Conservation (phyloP, 2,888 invertebrate genomes). For the Lordiphosa andalusiaca region DNA sequence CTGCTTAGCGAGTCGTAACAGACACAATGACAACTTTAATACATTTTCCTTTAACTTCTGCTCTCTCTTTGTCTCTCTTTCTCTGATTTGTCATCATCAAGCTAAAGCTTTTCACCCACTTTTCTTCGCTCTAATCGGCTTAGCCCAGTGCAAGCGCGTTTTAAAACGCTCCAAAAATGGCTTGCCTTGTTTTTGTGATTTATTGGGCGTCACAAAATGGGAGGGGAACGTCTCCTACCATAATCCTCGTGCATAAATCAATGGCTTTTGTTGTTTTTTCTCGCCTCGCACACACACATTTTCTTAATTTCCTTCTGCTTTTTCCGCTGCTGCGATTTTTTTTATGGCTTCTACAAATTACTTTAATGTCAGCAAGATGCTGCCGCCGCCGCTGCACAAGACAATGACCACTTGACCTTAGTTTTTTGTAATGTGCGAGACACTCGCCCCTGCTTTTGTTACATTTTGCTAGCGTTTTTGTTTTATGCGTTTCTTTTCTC, state of each 20-base stretch:
- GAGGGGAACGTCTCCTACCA: neutral
- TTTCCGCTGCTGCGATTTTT: slow-evolving; percentile 22
- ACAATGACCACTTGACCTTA: slow-evolving; percentile 61
- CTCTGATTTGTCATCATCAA: slow-evolving; percentile 23
- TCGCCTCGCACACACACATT: slow-evolving; percentile 19
- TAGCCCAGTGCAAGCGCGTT: slow-evolving; percentile 22
- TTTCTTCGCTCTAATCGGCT: slow-evolving; percentile 38
- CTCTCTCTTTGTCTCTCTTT: neutral
- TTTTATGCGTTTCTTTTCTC: slow-evolving; percentile 7
- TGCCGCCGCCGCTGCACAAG: slow-evolving; percentile 12
- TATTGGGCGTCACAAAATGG: slow-evolving; percentile 20
- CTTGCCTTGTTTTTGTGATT: slow-evolving; percentile 29
- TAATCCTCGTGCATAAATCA: slow-evolving; percentile 35
- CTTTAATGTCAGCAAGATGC: slow-evolving; percentile 38
- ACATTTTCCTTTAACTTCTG: slow-evolving; percentile 5
- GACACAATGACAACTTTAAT: slow-evolving; percentile 17
- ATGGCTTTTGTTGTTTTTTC: slow-evolving; percentile 18
- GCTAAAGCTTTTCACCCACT: slow-evolving; percentile 20
- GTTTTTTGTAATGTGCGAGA: slow-evolving; percentile 27
- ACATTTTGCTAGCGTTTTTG: slow-evolving; percentile 28
- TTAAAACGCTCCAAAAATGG: slow-evolving; percentile 31
- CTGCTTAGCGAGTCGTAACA: slow-evolving; percentile 7
- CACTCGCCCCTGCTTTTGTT: slow-evolving; percentile 11
- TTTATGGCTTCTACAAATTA: slow-evolving; percentile 45
- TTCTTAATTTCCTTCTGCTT: slow-evolving; percentile 23